A percentile compares a stretch with the other conserved stretches of the same genome.
phyloP scores from a whole-genome alignment of 1,140 invertebrate genomes.

The Latrodectus geometricus region DNA sequence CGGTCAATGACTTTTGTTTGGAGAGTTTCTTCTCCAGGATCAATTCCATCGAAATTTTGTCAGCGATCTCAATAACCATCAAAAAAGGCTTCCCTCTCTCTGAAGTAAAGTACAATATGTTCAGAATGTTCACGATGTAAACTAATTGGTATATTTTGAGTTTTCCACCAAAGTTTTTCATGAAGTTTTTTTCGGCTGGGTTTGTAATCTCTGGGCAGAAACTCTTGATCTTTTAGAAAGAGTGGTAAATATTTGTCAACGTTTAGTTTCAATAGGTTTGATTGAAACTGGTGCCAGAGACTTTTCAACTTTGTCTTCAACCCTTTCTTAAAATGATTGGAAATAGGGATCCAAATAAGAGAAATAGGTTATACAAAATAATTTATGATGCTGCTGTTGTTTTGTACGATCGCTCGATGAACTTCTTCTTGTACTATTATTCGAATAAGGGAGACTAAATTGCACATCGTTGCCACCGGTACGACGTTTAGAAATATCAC shows the following conservation, averaged over 20 bases:
- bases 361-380: too few relatives aligned
- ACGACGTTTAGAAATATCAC: neutral
- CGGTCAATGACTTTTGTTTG: neutral
- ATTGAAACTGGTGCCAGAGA: neutral
- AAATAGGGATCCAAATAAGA: neutral
- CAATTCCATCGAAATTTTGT: neutral
- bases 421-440: neutral
- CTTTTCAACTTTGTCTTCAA: constrained; percentile 14
- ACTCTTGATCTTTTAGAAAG: neutral
- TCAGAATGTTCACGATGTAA: constrained; percentile 6
- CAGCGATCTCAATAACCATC: neutral
- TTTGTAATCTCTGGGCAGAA: neutral
- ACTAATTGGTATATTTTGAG: neutral
- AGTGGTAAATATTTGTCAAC: neutral
- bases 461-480: neutral
- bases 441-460: neutral
- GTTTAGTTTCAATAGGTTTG: neutral
- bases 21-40: neutral
- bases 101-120: constrained; percentile 3
- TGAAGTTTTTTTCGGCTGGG: constrained; percentile 7
- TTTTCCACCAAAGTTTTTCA: neutral
- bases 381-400: too few relatives aligned
- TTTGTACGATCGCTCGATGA: neutral
- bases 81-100: neutral
- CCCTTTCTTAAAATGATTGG: neutral